These are phyloP conservation scores for Ameiurus melas DNA, from an alignment of 2,113 vertebrate genomes.

Conservation along the genomic window DNA sequence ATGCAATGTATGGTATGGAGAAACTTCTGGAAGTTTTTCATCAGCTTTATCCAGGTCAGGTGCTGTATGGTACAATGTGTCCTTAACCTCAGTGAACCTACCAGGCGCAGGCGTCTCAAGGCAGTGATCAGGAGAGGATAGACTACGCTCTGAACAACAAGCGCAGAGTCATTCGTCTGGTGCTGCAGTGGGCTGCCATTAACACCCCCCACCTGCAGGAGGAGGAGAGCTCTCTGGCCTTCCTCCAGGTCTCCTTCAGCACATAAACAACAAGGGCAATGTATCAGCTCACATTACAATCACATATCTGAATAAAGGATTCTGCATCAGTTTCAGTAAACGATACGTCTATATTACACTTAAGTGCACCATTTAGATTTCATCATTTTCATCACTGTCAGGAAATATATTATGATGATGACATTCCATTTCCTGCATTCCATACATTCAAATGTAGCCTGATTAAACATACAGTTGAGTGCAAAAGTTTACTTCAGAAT, in stretches of 20 bases:
- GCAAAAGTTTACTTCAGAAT: not conserved
- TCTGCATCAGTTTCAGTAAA: not conserved
- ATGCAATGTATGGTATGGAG: not conserved
- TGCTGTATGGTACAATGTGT: slow-evolving; percentile 48
- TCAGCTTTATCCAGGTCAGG: not conserved
- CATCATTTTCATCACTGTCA: not conserved
- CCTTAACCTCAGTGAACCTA: slow-evolving; percentile 88
- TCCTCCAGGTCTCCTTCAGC: slow-evolving; percentile 81
- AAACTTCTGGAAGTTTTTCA: not conserved
- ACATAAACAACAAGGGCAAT: slow-evolving; percentile 11
- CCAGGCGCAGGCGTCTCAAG: slow-evolving; percentile 91
- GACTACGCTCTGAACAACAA: slow-evolving; percentile 98
- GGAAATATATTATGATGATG: not conserved
- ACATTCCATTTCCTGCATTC: not conserved
- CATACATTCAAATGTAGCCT: not conserved
- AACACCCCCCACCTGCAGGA: slow-evolving; percentile 87
- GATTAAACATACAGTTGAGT: not conserved
- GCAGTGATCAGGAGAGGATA: slow-evolving; percentile 92
- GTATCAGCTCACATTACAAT: not conserved
- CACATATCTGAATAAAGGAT: not conserved
- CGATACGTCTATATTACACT: not conserved
- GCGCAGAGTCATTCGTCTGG: slow-evolving; percentile 87
- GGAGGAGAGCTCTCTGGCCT: slow-evolving; percentile 83
- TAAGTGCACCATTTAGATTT: not conserved
- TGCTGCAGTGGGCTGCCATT: slow-evolving; percentile 84